Percentiles rank a stretch among this genome's conserved stretches.
These are phyloP conservation scores for Punctoribates punctum DNA, from an alignment of 2,888 invertebrate genomes.

Conservation along the genomic window DNA sequence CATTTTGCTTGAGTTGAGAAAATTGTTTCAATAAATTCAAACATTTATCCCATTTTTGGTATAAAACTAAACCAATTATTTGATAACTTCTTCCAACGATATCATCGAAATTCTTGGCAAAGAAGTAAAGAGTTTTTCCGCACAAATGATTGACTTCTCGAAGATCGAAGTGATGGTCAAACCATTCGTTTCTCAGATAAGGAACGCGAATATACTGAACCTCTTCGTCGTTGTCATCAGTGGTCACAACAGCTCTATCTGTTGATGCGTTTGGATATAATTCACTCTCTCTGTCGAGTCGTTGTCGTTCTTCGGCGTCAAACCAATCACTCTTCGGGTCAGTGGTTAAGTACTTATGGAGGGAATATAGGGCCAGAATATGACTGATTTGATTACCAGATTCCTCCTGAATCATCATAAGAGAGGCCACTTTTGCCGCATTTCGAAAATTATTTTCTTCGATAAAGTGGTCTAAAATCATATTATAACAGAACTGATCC, in stretches of 20 bases:
- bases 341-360: slow-evolving; percentile 64
- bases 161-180: slow-evolving; percentile 87
- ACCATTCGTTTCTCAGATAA: slow-evolving; percentile 73
- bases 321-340: not conserved
- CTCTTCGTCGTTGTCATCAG: slow-evolving; percentile 50
- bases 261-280: slow-evolving; percentile 48
- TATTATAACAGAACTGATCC: slow-evolving; percentile 72
- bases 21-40: slow-evolving; percentile 40
- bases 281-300: slow-evolving; percentile 6
- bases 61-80: slow-evolving; percentile 65
- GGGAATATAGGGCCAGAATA: slow-evolving; percentile 68
- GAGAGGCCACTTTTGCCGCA: slow-evolving; percentile 72
- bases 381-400: slow-evolving; percentile 67
- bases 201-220: slow-evolving; percentile 63
- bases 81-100: slow-evolving; percentile 51
- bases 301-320: not conserved
- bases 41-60: slow-evolving; percentile 63
- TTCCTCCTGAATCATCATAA: slow-evolving; percentile 86
- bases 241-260: slow-evolving; percentile 49
- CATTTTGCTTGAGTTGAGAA: not conserved
- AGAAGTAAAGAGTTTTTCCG: slow-evolving; percentile 70
- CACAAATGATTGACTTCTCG: slow-evolving; percentile 65
- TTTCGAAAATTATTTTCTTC: slow-evolving; percentile 62
- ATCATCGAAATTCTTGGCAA: slow-evolving; percentile 49
- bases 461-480: slow-evolving; percentile 74